These are phyloP conservation scores for Labeo catla DNA, from an alignment of 2,113 vertebrate species.

Conservation along the genomic window DNA sequence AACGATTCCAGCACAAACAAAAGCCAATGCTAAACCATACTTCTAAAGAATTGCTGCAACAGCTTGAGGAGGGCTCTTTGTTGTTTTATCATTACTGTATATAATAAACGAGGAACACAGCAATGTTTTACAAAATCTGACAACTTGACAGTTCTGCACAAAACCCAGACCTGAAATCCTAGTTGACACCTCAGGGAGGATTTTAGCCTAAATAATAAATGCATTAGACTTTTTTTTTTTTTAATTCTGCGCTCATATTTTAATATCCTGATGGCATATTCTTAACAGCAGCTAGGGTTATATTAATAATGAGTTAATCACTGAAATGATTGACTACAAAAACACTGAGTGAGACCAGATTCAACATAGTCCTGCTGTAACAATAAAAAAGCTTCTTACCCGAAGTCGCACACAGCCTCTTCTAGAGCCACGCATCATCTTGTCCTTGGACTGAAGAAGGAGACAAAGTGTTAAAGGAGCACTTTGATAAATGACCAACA, in stretches of 20 bases:
- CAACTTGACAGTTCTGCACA: not conserved
- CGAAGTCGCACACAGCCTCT: conserved; percentile 96
- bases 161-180: not conserved
- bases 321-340: no score
- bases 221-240: not conserved
- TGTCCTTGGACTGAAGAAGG: conserved; percentile 94
- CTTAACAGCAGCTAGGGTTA: not conserved
- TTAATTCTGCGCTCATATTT: not conserved
- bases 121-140: not conserved
- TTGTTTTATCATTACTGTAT: not conserved
- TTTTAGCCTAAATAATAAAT: not conserved
- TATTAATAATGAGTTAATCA: no score
- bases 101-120: not conserved
- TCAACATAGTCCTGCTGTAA: not conserved
- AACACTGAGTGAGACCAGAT: not conserved
- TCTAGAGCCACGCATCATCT: conserved; percentile 99
- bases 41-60: not conserved
- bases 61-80: not conserved
- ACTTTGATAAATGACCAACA: not conserved
- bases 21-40: not conserved
- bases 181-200: not conserved
- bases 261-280: not conserved
- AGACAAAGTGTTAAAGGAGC: conserved; percentile 24
- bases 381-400: conserved; percentile 74
- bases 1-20: not conserved